These are phyloP conservation scores for Martes flavigula DNA, from an alignment of 2,797 vertebrate species.

Conservation along the genomic window DNA sequence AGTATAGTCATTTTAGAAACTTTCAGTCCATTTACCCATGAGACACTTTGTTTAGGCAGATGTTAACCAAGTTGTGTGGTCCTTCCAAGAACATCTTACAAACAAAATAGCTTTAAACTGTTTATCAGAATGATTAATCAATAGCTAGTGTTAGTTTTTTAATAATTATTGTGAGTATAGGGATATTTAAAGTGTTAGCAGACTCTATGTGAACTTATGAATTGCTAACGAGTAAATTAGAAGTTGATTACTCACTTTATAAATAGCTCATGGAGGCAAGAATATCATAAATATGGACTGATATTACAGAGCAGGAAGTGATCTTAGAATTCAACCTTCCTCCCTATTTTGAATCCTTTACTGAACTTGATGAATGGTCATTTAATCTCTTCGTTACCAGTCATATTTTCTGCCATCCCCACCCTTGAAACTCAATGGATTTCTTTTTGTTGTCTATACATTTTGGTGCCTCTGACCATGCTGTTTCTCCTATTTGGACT, in stretches of 20 bases:
- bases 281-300: not conserved
- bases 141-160: not conserved
- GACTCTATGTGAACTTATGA: conserved; percentile 14
- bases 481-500: not conserved
- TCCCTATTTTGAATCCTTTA: not conserved
- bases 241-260: conserved; percentile 36
- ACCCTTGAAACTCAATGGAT: not conserved
- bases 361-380: not conserved
- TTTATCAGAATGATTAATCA: conserved; percentile 17
- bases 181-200: not conserved
- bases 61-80: not conserved
- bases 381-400: not conserved
- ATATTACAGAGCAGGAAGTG: not conserved
- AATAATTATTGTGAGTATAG: not conserved
- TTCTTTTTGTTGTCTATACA: not conserved
- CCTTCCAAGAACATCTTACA: conserved; percentile 20
- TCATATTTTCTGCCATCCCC: not conserved
- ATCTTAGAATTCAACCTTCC: not conserved
- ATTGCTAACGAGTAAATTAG: conserved; percentile 33
- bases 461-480: not conserved
- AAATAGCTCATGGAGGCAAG: not conserved
- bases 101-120: not conserved
- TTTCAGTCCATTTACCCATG: not conserved
- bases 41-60: conserved; percentile 21
- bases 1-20: not conserved